Evolutionary conservation across 2,797 vertebrate genomes (phyloP), one percentile per base, ranked within the genome.

Genomic region (Diceros bicornis): DNA sequence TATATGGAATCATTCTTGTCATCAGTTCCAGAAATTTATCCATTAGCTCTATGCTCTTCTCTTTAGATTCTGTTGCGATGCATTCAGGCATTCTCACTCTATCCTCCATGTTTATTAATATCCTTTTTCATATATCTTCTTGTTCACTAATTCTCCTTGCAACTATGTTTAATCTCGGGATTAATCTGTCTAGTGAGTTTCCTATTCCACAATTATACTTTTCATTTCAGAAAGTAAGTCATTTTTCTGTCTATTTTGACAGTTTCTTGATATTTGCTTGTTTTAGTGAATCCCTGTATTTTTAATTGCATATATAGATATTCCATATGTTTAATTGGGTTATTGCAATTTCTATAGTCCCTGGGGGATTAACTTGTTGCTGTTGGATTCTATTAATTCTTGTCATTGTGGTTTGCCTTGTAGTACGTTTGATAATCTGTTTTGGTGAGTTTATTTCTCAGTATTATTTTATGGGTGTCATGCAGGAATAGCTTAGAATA

Each of bases 181-280:
- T 69, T 82, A 68, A 68, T 68, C 11, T 96, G 16, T 27, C n/a
- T 75, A 94, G 11, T 55, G 44, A 79, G 7, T 87, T 87, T 75
- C 11, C 87, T 61, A 47, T 66, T 85, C 32, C 25, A 94, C 7
- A 11, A 41, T 41, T 55, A 52, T 64, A 47, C 2, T 84, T 92
- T 37, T 37, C 16, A 78, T 64, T 94, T 89, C 37, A 78, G 77
- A 18, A 94, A 89, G 10, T 81, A 86, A 81, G 32, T 78, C 0
- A 57, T 55, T 86, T 78, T 71, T n/a, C 10, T 79, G 6, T n/a
- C 8, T 75, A 44, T 83, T 96, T 81, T 89, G 44, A 95, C 72
- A 11, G 47, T n/a, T 88, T 71, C 11, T 87, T 64, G 29, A 81
- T 10, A 91, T 41, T 0, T 37, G 27, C 12, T 41, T 41, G 74